phyloP scores from a whole-genome alignment of 2,113 vertebrate species.

The Gymnocephalus cernua region DNA sequence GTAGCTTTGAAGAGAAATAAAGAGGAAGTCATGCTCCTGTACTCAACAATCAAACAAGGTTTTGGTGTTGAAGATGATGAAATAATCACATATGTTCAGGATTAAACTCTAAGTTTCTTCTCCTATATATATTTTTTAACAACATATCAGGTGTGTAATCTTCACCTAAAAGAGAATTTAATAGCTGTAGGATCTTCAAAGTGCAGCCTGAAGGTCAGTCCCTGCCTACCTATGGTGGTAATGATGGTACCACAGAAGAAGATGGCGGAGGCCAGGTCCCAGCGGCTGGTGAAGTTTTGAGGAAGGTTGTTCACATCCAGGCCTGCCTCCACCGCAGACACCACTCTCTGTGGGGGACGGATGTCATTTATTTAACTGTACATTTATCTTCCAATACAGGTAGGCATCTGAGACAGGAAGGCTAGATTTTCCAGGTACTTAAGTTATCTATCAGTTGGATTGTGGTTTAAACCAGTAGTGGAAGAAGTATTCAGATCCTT shows the following conservation, averaged over 20 bases:
- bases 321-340: constrained; percentile 85
- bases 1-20: no score
- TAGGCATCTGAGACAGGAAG: not conserved
- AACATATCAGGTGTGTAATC: not conserved
- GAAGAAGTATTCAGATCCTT: not conserved
- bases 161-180: not conserved
- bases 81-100: not conserved
- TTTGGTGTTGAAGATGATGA: not conserved
- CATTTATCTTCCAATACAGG: not conserved
- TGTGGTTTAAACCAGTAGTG: not conserved
- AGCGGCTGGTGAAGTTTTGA: constrained; percentile 83
- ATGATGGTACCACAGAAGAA: constrained; percentile 96
- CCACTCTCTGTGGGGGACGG: constrained; percentile 81
- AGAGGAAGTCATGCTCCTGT: not conserved
- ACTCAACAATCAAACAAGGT: not conserved
- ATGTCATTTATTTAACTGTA: not conserved
- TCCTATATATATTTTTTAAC: not conserved
- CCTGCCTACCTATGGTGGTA: constrained; percentile 89
- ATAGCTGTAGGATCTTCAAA: not conserved
- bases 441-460: not conserved
- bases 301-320: constrained; percentile 82
- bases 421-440: not conserved
- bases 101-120: not conserved
- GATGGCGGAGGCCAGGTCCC: constrained; percentile 89
- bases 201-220: not conserved